These are phyloP conservation scores for Nephotettix cincticeps DNA, from an alignment of 1,140 invertebrate species.

Conservation along the genomic window DNA sequence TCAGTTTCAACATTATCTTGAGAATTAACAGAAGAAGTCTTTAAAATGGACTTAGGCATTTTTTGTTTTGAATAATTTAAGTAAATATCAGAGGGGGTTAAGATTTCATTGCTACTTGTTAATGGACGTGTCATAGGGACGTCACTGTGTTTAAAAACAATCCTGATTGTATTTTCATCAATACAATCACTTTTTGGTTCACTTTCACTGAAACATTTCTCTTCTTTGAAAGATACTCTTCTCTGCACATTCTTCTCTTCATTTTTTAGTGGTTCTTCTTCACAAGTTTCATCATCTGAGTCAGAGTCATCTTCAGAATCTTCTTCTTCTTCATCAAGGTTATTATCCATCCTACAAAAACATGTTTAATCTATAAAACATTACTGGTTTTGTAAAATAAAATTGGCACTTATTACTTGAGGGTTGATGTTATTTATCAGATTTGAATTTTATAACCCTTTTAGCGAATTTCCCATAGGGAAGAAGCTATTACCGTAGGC, in stretches of 20 bases:
- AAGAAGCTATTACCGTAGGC: too few relatives aligned
- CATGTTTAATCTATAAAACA: too few relatives aligned
- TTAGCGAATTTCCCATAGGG: too few relatives aligned
- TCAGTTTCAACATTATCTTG: background rate
- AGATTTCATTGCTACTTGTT: background rate
- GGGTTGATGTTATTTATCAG: too few relatives aligned
- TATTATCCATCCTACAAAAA: background rate
- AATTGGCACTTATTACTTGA: too few relatives aligned
- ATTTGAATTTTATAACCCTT: too few relatives aligned
- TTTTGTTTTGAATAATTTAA: background rate
- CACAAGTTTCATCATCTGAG: conserved; percentile 17
- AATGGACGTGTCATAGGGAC: background rate
- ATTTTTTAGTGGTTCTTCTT: conserved; percentile 5
- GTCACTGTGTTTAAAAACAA: background rate
- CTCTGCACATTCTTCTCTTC: background rate
- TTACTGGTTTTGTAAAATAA: too few relatives aligned
- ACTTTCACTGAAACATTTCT: background rate
- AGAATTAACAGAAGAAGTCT: background rate
- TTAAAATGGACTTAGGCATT: background rate
- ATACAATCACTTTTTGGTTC: background rate
- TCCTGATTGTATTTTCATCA: background rate
- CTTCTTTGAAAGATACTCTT: background rate
- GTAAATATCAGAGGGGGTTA: background rate
- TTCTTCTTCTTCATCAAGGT: too few relatives aligned
- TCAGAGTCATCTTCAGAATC: conserved; percentile 13